phyloP scores from a whole-genome alignment of 2,113 vertebrate genomes.

The Scortum barcoo region DNA sequence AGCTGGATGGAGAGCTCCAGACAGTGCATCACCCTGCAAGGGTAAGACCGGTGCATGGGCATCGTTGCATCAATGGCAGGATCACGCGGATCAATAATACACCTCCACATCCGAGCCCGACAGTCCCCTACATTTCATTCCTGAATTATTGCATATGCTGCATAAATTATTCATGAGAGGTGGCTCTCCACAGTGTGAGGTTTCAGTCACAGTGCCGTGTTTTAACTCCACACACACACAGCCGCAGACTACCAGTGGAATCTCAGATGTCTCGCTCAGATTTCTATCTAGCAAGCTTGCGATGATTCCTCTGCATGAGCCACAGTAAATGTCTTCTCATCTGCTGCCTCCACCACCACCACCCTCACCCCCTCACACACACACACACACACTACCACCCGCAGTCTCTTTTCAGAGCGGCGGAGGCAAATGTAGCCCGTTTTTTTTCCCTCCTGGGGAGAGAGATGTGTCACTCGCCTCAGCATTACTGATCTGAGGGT shows the following conservation, averaged over 20 bases:
- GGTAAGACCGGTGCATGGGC: slow-evolving; percentile 83
- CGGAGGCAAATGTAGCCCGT: slow-evolving; percentile 31
- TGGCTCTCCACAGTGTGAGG: slow-evolving; percentile 32
- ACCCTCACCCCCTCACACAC: neutral
- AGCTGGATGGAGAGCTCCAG: slow-evolving; percentile 95
- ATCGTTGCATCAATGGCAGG: neutral
- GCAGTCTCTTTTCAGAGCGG: slow-evolving; percentile 12
- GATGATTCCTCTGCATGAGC: neutral
- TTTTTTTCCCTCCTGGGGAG: slow-evolving; percentile 40
- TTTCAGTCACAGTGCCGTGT: slow-evolving; percentile 31
- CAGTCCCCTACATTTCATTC: slow-evolving; percentile 12
- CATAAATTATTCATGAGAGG: slow-evolving; percentile 71
- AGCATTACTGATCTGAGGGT: slow-evolving; percentile 59
- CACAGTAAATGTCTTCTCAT: slow-evolving; percentile 28
- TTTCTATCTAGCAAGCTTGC: slow-evolving; percentile 25
- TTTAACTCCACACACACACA: slow-evolving; percentile 17
- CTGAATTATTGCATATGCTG: slow-evolving; percentile 27
- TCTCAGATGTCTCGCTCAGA: slow-evolving; percentile 27
- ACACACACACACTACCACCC: slow-evolving; percentile 15
- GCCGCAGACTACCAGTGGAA: slow-evolving; percentile 21
- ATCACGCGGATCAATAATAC: slow-evolving; percentile 23
- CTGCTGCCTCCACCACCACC: neutral
- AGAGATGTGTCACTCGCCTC: slow-evolving; percentile 35
- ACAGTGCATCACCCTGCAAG: slow-evolving; percentile 91
- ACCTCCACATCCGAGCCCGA: slow-evolving; percentile 25